Evolutionary conservation across 1,140 invertebrate species (phyloP), one percentile per base, ranked within the genome.

Genomic region (Drosophila hydei): DNA sequence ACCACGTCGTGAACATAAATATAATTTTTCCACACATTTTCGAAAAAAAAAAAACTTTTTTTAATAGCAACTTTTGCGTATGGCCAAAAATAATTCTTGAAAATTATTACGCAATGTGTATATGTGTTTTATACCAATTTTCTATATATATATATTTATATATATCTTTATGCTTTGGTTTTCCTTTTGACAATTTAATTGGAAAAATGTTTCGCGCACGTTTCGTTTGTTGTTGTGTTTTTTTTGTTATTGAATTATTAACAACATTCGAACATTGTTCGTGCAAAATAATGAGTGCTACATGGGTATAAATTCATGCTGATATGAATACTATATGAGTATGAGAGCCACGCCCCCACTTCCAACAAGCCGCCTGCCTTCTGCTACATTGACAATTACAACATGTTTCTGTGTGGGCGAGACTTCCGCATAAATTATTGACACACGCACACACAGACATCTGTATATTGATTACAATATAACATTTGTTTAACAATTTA

Each of bases 401-500:
- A 63, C 80, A 74, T 85, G 80, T 80, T 78, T 75, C 40, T 64
- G 56, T 21, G 58, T 43, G 47, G 59, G 56, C 45, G 60, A 42
- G 33, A 62, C 58, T 83, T 79, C 72, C 77, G 79, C 79, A 85
- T 85, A 67, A 70, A 84, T 84, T 63, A 84, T 84, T 79, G 50
- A 83, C 45, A 69, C 45, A 67, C 36, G 25, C 40, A 63, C 42
- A 59, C 55, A 62, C 19, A 55, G 27, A 42, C 19, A 48, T 14
- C 51, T 77, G 79, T 75, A 87, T 85, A 85, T 85, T 85, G 77
- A 85, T 85, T 87, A 77, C 80, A 77, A 69, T 79, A 85, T 79
- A 85, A 79, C 80, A 84, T 84, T 84, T 84, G 80, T 85, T 85
- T 77, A 87, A 85, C 77, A 87, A 85, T 87, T 85, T 87, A 84